phyloP scores from a whole-genome alignment of 2,888 invertebrate genomes.

The Drosophila meridiana region DNA sequence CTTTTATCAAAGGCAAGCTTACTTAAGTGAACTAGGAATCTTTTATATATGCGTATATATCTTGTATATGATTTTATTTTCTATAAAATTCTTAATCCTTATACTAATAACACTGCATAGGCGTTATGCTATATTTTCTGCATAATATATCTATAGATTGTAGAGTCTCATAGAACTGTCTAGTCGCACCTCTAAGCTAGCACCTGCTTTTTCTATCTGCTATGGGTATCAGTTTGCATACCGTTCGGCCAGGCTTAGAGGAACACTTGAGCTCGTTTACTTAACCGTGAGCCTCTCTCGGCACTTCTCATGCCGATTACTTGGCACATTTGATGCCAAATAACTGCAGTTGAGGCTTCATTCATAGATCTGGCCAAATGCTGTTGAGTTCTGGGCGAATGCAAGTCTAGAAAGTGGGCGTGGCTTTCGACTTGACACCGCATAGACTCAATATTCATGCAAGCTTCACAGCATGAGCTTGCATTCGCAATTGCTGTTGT shows the following conservation, averaged over 20 bases:
- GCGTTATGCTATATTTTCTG: not conserved
- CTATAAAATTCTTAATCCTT: not conserved
- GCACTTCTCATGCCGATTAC: slow-evolving; percentile 39
- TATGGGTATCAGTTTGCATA: not conserved
- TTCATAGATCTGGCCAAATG: slow-evolving; percentile 14
- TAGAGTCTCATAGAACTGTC: not conserved
- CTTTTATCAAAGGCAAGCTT: not conserved
- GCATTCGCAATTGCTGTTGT: slow-evolving; percentile 16
- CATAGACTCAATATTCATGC: slow-evolving; percentile 30
- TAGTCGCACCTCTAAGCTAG: not conserved
- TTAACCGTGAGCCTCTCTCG: slow-evolving; percentile 19
- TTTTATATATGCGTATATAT: not conserved
- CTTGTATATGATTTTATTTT: not conserved
- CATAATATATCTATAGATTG: not conserved
- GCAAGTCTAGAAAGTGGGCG: slow-evolving; percentile 44
- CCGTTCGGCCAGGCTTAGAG: not conserved
- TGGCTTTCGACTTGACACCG: slow-evolving; percentile 16
- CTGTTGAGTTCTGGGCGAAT: slow-evolving; percentile 9
- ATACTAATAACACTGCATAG: not conserved
- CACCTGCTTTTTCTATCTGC: not conserved
- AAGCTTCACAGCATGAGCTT: slow-evolving; percentile 30
- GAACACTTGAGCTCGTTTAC: not conserved
- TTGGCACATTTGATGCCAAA: not conserved
- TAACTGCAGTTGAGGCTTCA: slow-evolving; percentile 5
- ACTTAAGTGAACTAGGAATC: not conserved